Base-by-base conservation (phyloP, 2,113 vertebrate genomes). In the Recurvirostra avosetta region DNA sequence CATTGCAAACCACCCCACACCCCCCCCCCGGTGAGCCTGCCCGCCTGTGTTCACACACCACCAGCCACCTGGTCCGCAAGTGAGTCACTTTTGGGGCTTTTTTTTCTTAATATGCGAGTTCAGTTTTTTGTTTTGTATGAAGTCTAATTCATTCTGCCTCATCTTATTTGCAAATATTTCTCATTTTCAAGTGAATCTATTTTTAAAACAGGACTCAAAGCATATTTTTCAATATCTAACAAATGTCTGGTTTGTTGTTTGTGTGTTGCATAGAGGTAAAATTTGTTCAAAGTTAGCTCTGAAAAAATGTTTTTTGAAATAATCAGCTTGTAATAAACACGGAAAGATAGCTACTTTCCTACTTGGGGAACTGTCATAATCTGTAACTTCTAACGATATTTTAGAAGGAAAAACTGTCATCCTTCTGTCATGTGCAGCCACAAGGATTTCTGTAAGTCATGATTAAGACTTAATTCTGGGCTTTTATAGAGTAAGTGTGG, bases 371-470 rank as follows among this genome's bases (percentile, higher is more conserved):
- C 89, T 91, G 81, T 85, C 77, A 9, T 91, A 73, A 94, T 91
- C 91, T 59, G 3, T 89, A 91, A 95, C 74, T 96, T 95, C 58
- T 87, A 75, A 73, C 6, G 21, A 43, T 85, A 55, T 67, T 96
- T 76, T 86, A 43, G 72, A 86, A 86, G 77, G 62, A 58, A 70
- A 72, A 92, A 76, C 86, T 90, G 75, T 86, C 79, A 91, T 92
- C 86, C 65, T 55, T 92, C 85, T 95, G 94, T 92, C 94, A 50
- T 78, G 76, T 94, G 91, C 83, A 96, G 76, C 94, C 86, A 65
- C 86, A 88, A 95, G 97, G 91, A 95, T 94, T 94, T 94, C 92
- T 96, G 68, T 92, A 95, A 96, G 88, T 89, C 91, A 65, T 14
- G 91, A 92, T 95, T 93, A 92, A 93, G 88, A 32, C 83, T 92